Conservation (phyloP, 2,888 invertebrate genomes). For the Elegia similella region DNA sequence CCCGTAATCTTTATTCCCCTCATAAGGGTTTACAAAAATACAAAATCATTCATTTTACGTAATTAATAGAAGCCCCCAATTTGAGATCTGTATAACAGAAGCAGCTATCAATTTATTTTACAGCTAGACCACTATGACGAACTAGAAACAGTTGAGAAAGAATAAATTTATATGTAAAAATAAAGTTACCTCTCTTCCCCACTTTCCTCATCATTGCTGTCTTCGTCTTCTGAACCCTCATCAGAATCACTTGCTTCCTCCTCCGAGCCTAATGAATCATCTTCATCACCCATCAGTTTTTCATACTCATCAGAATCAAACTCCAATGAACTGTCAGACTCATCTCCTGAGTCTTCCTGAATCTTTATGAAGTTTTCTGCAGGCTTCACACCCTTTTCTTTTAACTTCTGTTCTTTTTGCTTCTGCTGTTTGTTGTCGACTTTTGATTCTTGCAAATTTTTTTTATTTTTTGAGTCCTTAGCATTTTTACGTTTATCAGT, state of each 20-base stretch:
- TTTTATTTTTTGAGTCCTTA: slow-evolving; percentile 21
- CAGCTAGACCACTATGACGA: too few species aligned
- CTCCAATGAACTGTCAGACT: slow-evolving; percentile 52
- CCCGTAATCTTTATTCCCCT: too few species aligned
- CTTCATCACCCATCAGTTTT: slow-evolving; percentile 48
- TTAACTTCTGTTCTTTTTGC: slow-evolving; percentile 45
- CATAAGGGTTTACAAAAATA: too few species aligned
- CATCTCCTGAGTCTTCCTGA: slow-evolving; percentile 38
- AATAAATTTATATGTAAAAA: background rate
- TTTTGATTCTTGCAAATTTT: slow-evolving; percentile 24
- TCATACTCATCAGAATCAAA: slow-evolving; percentile 72
- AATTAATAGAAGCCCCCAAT: too few species aligned
- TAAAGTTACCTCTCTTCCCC: slow-evolving; percentile 22
- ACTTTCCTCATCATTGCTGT: slow-evolving; percentile 21
- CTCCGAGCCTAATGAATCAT: slow-evolving; percentile 29
- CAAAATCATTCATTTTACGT: too few species aligned
- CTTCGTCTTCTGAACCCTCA: slow-evolving; percentile 12
- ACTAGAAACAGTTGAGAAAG: too few species aligned
- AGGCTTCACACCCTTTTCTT: slow-evolving; percentile 48
- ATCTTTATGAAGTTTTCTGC: slow-evolving; percentile 55
- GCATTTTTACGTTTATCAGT: slow-evolving; percentile 11
- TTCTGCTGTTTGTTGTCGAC: slow-evolving; percentile 43
- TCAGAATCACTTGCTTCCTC: slow-evolving; percentile 25
- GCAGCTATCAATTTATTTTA: too few species aligned
- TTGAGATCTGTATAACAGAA: too few species aligned